phyloP scores from a whole-genome alignment of 2,113 vertebrate species.

The Nanger granti region DNA sequence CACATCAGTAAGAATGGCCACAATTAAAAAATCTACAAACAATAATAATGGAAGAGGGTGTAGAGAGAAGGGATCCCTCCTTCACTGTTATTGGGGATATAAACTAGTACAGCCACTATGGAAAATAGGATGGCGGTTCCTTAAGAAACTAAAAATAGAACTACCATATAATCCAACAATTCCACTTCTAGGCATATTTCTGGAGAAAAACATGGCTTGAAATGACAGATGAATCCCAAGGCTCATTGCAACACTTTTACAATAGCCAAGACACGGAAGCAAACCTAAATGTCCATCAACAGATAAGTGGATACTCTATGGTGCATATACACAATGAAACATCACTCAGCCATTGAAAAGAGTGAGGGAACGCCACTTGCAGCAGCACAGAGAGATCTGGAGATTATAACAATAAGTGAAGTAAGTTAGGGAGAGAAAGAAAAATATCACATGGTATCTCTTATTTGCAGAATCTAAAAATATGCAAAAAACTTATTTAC shows the following conservation, averaged over 20 bases:
- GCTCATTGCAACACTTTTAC: background rate
- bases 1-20: background rate
- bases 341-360: background rate
- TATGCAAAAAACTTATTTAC: background rate
- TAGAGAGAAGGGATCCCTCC: background rate
- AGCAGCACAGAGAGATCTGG: background rate
- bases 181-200: background rate
- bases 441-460: background rate
- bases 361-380: background rate
- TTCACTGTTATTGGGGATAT: background rate
- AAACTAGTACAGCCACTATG: background rate
- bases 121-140: background rate
- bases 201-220: background rate
- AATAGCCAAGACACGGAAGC: background rate
- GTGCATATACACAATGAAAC: background rate
- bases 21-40: background rate
- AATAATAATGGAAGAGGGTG: background rate
- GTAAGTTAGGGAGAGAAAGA: background rate
- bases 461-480: background rate
- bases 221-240: background rate
- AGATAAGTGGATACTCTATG: background rate
- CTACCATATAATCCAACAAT: background rate
- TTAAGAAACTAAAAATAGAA: background rate
- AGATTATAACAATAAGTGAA: background rate
- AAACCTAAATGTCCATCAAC: background rate